Evolutionary conservation across 2,113 vertebrate genomes (phyloP).

Genomic region (Penelope pileata): DNA sequence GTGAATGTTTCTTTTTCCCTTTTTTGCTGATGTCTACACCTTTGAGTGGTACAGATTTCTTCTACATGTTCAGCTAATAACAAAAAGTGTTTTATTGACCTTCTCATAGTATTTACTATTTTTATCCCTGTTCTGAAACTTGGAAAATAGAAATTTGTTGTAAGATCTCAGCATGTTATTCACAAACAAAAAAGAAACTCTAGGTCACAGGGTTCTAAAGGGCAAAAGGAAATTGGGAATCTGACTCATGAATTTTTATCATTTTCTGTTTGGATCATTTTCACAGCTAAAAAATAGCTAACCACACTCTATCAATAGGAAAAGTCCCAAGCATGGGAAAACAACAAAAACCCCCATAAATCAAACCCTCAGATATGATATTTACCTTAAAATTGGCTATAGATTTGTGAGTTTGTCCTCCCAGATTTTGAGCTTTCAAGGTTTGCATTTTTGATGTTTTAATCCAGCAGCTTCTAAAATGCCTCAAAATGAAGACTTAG

Average conservation of each 20-base stretch:
- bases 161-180: not conserved
- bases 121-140: not conserved
- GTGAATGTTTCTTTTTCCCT: not conserved
- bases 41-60: not conserved
- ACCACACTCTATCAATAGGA: not conserved
- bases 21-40: not conserved
- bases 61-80: not conserved
- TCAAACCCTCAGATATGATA: not conserved
- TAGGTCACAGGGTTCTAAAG: not conserved
- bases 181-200: not conserved
- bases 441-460: not conserved
- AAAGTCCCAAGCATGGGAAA: not conserved
- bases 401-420: not conserved
- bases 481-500: not conserved
- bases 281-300: not conserved
- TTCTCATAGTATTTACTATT: not conserved
- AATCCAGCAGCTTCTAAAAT: not conserved
- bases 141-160: not conserved
- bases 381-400: not conserved
- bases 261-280: not conserved
- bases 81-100: not conserved
- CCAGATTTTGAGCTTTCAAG: not conserved
- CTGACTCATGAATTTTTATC: not conserved
- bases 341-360: not conserved
- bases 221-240: not conserved